Percentiles rank a stretch among this genome's conserved stretches.
phyloP scores from a whole-genome alignment of 2,113 vertebrate species.

The Dromiciops gliroides region DNA sequence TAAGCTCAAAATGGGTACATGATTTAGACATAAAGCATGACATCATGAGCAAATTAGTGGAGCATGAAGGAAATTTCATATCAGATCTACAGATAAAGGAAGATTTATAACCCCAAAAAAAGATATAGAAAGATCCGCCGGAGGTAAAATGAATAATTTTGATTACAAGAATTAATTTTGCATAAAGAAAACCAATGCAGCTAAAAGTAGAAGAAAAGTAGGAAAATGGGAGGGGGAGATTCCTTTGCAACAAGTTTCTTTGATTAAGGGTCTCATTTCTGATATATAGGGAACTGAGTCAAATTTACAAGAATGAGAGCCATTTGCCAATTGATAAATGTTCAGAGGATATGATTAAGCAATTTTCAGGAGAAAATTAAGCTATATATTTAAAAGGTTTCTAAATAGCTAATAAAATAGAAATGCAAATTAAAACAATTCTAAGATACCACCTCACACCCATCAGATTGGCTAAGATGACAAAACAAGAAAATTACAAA shows the following conservation, averaged over 20 bases:
- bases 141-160: background rate
- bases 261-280: background rate
- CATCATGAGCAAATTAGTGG: background rate
- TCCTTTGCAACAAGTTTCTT: background rate
- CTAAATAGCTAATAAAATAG: background rate
- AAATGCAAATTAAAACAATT: background rate
- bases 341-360: background rate
- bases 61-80: background rate
- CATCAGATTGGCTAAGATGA: background rate
- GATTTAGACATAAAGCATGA: background rate
- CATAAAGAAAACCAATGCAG: background rate
- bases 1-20: background rate
- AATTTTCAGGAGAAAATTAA: background rate
- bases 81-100: background rate
- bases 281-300: background rate
- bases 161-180: background rate
- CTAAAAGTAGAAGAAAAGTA: background rate
- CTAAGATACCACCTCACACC: background rate
- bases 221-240: background rate
- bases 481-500: background rate
- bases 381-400: background rate
- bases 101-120: background rate
- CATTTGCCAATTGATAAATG: background rate
- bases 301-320: background rate
- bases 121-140: background rate